Base-by-base conservation (phyloP, 2,888 invertebrate species). In the Drosophila paramelanica region DNA sequence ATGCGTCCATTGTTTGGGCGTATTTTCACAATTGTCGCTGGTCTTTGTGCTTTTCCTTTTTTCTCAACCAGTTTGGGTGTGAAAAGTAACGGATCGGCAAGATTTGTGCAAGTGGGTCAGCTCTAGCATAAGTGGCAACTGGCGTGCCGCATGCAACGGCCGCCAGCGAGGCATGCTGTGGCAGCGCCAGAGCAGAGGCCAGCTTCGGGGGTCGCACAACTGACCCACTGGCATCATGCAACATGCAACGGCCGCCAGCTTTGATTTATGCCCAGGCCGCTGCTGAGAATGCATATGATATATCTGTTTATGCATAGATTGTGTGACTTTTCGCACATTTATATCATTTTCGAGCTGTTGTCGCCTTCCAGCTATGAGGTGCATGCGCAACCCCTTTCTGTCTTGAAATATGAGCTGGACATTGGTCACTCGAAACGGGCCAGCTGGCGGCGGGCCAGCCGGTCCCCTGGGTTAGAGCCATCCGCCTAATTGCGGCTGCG, bases 11-110 rank as follows among this genome's bases (percentile, higher is more conserved):
- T 84, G 81, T 83, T 67, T 60, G 58, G 72, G 17, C 17, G 17
- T 65, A 77, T 79, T 84, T 79, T 81, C 83, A 73, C 52, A 82
- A 79, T 82, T 82, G 79, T 82, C 77, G 82, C 85, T 79, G 43
- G 65, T 75, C 86, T 82, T 79, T 78, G 77, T 85, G 77, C 71
- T 65, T 71, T 62, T 33, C 25, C 39, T 8, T 59, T 38, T 42
- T 47, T 42, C 51, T 2, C 36, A 79, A 83, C 79, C 79, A 77
- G 83, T 81, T 83, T 73, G 55, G 68, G 74, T 86, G 84, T 79
- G 77, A 86, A 84, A 86, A 79, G 65, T 84, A 84, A 84, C 84
- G 84, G 84, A 56, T 45, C 27, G 65, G 53, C 51, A 53, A 77
- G 81, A 80, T 69, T 67, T 56, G 27, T 25, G 68, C 83, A 81